Conservation (phyloP, 30 jellyfish, hydroid and myxozoan genomes). For the Turritopsis dohrnii region DNA sequence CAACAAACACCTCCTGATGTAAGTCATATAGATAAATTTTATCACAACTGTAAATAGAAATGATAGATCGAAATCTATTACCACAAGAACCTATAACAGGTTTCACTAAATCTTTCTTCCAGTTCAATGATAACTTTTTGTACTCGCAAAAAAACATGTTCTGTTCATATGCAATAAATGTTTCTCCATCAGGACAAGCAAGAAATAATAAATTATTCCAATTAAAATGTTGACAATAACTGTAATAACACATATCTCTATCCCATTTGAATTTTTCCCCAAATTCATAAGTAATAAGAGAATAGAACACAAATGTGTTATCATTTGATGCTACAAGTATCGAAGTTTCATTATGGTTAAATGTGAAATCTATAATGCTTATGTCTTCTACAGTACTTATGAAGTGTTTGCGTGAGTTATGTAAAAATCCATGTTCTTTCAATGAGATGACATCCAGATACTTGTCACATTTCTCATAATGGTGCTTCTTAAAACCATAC, state of each 20-base stretch:
- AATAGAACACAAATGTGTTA: neutral
- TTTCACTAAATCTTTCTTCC: neutral
- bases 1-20: neutral
- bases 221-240: neutral
- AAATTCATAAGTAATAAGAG: neutral
- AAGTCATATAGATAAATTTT: neutral
- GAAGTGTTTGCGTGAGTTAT: neutral
- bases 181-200: neutral
- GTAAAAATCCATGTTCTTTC: neutral
- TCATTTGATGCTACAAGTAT: neutral
- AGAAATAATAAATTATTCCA: neutral
- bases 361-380: neutral
- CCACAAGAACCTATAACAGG: neutral
- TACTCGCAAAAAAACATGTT: neutral
- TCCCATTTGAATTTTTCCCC: neutral
- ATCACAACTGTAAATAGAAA: neutral
- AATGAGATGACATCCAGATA: slow-evolving; percentile 8
- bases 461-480: slow-evolving; percentile 10
- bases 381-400: neutral
- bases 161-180: neutral
- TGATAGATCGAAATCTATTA: neutral
- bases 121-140: neutral
- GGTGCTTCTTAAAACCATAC: slow-evolving; percentile 3
- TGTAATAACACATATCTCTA: neutral
- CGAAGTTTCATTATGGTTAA: neutral